phyloP scores from a whole-genome alignment of 2,113 vertebrate genomes.

The Tinamus guttatus region DNA sequence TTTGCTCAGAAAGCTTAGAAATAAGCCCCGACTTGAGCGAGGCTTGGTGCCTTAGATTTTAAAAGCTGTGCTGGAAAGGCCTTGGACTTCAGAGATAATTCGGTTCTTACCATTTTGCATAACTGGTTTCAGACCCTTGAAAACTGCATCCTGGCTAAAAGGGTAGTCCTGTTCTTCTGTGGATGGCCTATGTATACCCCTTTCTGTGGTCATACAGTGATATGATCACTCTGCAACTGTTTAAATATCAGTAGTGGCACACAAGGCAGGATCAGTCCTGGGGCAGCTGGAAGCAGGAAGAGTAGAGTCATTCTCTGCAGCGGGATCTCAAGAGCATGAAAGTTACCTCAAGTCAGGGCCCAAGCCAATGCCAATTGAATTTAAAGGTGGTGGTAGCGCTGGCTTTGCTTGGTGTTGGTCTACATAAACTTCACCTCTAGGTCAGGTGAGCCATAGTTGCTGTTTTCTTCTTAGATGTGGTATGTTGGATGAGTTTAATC shows the following conservation, averaged over 20 bases:
- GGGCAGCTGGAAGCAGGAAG: neutral
- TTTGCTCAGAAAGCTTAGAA: neutral
- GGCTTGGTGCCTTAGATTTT: neutral
- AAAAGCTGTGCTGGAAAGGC: neutral
- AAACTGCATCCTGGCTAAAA: neutral
- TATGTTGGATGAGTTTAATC: neutral
- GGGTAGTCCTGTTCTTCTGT: neutral
- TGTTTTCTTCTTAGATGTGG: neutral
- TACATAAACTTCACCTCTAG: neutral
- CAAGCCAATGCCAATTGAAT: neutral
- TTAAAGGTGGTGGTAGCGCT: neutral
- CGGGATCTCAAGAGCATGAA: neutral
- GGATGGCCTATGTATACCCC: accelerated
- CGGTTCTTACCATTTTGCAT: neutral
- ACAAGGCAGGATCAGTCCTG: neutral
- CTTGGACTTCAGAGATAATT: neutral
- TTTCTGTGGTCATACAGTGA: neutral
- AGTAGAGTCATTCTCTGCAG: neutral
- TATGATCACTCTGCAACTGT: neutral
- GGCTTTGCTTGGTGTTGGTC: neutral
- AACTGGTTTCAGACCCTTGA: neutral
- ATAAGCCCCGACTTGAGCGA: slow-evolving; percentile 13
- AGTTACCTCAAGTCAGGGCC: neutral
- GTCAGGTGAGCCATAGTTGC: neutral
- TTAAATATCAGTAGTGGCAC: neutral